Base-by-base conservation (phyloP, 2,797 vertebrate genomes). In the Huso huso region DNA sequence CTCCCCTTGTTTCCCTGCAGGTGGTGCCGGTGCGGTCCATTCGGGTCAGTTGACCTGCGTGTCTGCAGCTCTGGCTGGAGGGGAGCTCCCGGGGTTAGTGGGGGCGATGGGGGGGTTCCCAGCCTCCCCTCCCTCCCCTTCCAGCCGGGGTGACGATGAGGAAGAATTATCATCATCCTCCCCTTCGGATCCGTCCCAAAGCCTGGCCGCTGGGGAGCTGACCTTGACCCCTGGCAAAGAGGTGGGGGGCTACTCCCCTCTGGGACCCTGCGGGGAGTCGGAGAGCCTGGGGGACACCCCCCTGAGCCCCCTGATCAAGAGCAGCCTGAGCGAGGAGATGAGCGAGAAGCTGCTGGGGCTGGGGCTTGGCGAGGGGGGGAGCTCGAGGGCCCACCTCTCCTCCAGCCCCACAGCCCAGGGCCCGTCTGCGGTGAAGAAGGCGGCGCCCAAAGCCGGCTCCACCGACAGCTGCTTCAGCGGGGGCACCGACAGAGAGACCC, bases 391-490 rank as follows among this genome's bases (percentile, higher is more conserved):
- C 0, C 81, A 86, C 7, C 94, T 94, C 75, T 88, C 84, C 53
- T 88, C 90, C 2, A 83, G 90, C 66, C 71, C 82, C 82, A 63
- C 72, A 66, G 3, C 86, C 23, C 87, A 7, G 88, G 90, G 71
- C 9, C 84, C 85, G 71, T 87, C 89, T 2, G 86, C 74, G 0
- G 77, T 87, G 1, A 66, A 70, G 10, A 85, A 84, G 6, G 82
- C 92, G 5, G 66, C 10, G 1, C 61, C 50, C 59, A 52, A 18
- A 37, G 86, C 92, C 0, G 91, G 92, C 71, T 95, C 93, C 70
- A 94, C 91, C 0, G 93, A 95, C 81, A 94, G 93, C 76, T 95
- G 93, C 75, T 94, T 93, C 70, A 94, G 93, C 6, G 91, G 88
- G 12, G 88, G 87, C 55, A 93, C 93, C 0, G 93, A 95, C 75